Base-by-base conservation (phyloP, 2,888 invertebrate genomes). In the Folsomia manolachei region DNA sequence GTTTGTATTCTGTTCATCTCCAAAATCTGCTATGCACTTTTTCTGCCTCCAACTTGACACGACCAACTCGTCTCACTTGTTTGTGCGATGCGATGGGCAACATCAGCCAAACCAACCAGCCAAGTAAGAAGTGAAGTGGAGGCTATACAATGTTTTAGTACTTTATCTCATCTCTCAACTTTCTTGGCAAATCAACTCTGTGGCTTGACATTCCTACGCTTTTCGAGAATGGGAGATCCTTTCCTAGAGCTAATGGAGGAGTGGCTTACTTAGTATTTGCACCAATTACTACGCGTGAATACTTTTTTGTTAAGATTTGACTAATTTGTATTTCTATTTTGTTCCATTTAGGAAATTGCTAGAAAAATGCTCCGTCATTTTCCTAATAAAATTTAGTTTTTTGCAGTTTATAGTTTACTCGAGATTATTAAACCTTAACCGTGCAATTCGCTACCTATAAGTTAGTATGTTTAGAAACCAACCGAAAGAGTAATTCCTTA, bases 61-160 rank as follows among this genome's bases (percentile, higher is more conserved):
- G n/a, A n/a, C 19, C 21, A 56, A 4, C 4, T 56, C 4, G 56
- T 19, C 7, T 56, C 56, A 19, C 56, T 56, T 19, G 18, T 19
- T 56, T 19, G 19, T 19, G 7, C 4, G 7, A 19, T 4, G 21
- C 7, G 7, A 14, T 56, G 56, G n/a, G 56, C 56, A 56, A 21
- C 56, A 19, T 39, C 14, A 39, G 7, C 39, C 7, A 39, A 39
- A 39, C 39, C 39, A 39, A 9, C 39, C 4, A 39, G 39, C 39
- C 14, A 14, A 14, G 39, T 14, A 39, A 9, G 39, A 39, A 14
- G n/a, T n/a, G 39, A 39, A 39, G 39, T 4, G 7, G 56, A 7
- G 56, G 56, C 56, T 64, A 64, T 64, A 64, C 64, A 64, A 64
- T 64, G 64, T 64, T 64, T 23, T 64, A 64, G 27, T 64, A 64